phyloP scores from a whole-genome alignment of 2,888 invertebrate genomes.

The Metacarcinus magister region DNA sequence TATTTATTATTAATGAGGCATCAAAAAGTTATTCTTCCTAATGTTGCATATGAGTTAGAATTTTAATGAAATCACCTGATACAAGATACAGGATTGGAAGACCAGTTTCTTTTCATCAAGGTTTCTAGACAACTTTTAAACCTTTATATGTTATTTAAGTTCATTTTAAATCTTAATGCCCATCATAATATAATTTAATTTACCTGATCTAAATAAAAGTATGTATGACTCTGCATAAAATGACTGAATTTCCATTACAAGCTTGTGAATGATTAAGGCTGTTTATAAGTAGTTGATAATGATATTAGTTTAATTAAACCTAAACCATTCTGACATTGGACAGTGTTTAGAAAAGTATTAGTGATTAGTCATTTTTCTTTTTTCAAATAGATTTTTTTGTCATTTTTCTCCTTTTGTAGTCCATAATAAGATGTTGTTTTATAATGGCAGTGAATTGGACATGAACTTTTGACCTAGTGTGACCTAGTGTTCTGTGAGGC shows the following conservation, averaged over 20 bases:
- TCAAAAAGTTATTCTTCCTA: not conserved
- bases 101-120: not conserved
- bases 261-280: constrained; percentile 10
- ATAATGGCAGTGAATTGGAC: constrained; percentile 9
- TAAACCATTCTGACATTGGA: constrained; percentile 21
- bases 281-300: not conserved
- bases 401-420: not conserved
- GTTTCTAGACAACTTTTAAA: not conserved
- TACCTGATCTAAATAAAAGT: not conserved
- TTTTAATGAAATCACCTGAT: not conserved
- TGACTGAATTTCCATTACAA: not conserved
- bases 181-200: not conserved
- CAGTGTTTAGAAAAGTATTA: not conserved
- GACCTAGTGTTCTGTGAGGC: not conserved
- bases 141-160: not conserved
- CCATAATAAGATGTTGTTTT: not conserved
- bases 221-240: not conserved
- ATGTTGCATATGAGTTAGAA: not conserved
- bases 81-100: not conserved
- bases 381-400: not conserved
- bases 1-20: too few species aligned
- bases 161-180: not conserved
- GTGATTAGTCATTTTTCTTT: not conserved
- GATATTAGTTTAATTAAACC: not conserved
- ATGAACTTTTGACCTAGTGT: not conserved